These are phyloP conservation scores for Mus pahari DNA, from an alignment of 2,113 vertebrate species.

Conservation along the genomic window DNA sequence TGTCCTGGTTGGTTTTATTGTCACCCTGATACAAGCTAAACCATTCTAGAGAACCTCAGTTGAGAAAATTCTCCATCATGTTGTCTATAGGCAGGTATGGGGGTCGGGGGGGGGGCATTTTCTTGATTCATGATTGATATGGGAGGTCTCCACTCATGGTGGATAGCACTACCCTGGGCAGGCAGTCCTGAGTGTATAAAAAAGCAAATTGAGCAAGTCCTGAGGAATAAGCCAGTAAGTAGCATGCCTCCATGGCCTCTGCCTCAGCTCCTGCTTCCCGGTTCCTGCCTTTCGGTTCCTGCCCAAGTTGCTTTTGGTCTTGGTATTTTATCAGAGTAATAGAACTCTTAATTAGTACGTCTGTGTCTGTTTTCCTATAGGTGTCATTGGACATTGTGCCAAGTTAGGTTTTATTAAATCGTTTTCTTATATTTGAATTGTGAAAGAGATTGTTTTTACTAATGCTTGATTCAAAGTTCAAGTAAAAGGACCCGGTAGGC, in stretches of 20 bases:
- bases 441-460: background rate
- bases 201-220: no score
- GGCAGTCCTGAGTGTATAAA: background rate
- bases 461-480: background rate
- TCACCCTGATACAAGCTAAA: background rate
- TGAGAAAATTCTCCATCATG: background rate
- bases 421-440: background rate
- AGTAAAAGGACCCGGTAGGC: background rate
- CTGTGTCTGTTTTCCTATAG: constrained; percentile 1
- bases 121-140: background rate
- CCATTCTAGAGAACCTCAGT: background rate
- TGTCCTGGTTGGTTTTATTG: background rate
- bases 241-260: background rate
- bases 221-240: background rate
- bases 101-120: background rate
- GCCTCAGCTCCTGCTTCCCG: background rate
- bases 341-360: background rate
- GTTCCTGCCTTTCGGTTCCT: background rate
- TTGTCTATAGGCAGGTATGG: background rate
- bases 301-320: background rate
- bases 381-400: background rate
- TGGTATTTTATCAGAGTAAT: background rate
- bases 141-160: background rate
- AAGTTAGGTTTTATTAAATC: constrained; percentile 7
- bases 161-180: background rate